These are phyloP conservation scores for Gnathonemus longibarbis DNA, from an alignment of 2,113 vertebrate species.

Conservation along the genomic window DNA sequence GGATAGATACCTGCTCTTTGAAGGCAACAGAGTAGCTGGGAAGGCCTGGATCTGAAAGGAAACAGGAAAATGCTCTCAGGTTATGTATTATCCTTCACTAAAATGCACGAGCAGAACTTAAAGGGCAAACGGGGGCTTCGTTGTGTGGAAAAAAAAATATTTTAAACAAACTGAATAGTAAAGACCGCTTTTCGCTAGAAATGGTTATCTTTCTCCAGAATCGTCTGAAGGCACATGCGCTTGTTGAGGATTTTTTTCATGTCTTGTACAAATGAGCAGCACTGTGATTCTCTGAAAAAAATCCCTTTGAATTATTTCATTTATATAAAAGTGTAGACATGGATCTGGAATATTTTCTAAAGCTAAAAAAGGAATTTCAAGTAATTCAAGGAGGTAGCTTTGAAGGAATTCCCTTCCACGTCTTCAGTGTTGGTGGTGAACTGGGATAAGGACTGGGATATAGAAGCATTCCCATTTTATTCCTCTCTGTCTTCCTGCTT, in stretches of 20 bases:
- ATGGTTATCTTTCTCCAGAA: neutral
- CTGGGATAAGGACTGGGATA: neutral
- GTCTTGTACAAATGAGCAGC: neutral
- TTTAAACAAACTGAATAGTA: neutral
- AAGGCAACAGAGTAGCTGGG: conserved; percentile 42
- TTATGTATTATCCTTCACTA: conserved; percentile 38
- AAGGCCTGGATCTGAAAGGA: conserved; percentile 45
- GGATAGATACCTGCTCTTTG: conserved; percentile 64
- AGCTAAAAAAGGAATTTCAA: neutral
- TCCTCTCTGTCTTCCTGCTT: neutral
- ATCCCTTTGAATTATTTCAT: neutral
- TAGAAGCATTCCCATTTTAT: neutral
- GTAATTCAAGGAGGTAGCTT: conserved; percentile 23
- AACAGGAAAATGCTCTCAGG: conserved; percentile 45
- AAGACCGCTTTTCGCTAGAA: neutral
- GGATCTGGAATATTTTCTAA: neutral
- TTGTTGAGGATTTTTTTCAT: neutral
- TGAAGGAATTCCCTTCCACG: conserved; percentile 22
- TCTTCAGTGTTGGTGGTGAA: neutral
- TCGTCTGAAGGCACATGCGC: neutral
- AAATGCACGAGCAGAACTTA: conserved; percentile 38
- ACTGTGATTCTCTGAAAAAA: neutral
- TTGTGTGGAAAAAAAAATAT: conserved; percentile 26
- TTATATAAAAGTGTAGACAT: neutral
- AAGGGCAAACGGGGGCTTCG: conserved; percentile 26